Evolutionary conservation across 1,140 invertebrate genomes (phyloP), one percentile per base, ranked within the genome.

Genomic region (Magallana ariakensis): DNA sequence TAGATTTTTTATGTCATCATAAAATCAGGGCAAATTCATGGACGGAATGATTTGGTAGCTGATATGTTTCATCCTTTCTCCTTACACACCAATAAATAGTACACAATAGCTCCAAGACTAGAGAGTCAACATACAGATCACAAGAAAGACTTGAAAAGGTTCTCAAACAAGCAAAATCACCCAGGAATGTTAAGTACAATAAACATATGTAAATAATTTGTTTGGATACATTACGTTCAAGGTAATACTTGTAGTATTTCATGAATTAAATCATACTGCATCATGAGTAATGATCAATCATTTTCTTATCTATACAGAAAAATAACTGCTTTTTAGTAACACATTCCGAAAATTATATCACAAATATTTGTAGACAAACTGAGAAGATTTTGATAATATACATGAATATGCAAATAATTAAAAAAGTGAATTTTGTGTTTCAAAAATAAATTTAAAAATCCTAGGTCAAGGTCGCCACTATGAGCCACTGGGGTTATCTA

Each of bases 401-500:
- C 3, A 46, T 46, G 33, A 46, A 46, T 46, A 46, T 46, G 33
- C 33, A 46, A 46, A 46, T 46, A 46, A 46, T 46, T 46, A 46
- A 46, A 46, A 46, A 46, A 46, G 33, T 46, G 33, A 46, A 46
- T 46, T 46, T 46, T 46, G 33, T 46, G 33, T 46, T 46, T 46
- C 33, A 46, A 46, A 46, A 4, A 46, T 46, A 46, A 46, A 46
- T 46, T 46, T 46, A 46, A 46, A 46, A 46, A 75, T 13, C 22
- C 66, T 26, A 75, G 10, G 66, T 33, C 8, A 4, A 22, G 33
- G 66, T 75, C 22, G 11, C 33, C 11, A 60, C 81, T 84, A 89
- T 85, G 88, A 86, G 9, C 60, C 85, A 53, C 89, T 88, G 10
- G 92, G 92, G 15, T 87, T 86, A 15, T 93, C 91, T n/a, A 95